These are phyloP conservation scores for Cyaniris semiargus DNA, from an alignment of 2,888 invertebrate species.

Conservation along the genomic window DNA sequence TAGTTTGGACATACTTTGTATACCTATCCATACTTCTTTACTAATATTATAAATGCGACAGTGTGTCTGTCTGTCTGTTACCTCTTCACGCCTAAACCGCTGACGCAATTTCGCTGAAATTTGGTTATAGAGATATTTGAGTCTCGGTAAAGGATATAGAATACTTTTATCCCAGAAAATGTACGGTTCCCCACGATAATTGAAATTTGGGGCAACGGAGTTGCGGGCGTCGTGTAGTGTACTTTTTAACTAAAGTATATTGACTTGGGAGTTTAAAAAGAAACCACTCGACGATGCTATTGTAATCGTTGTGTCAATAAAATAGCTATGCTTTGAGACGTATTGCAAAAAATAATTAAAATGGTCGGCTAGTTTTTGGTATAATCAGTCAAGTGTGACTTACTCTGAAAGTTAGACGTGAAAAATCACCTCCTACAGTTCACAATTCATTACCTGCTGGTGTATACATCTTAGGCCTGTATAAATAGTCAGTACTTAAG, in stretches of 20 bases:
- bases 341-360: neutral
- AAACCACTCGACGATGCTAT: neutral
- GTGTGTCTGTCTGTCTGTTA: no score
- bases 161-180: no score
- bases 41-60: no score
- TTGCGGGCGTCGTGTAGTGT: neutral
- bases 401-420: neutral
- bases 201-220: no score
- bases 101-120: no score
- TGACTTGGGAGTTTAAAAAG: neutral
- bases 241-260: neutral
- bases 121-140: no score
- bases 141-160: no score
- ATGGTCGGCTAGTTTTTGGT: neutral
- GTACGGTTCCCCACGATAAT: no score
- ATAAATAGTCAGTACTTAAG: no score
- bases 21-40: no score
- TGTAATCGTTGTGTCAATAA: neutral
- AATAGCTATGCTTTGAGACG: neutral
- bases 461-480: no score
- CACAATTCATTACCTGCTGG: neutral
- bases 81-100: no score
- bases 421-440: neutral
- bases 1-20: neutral
- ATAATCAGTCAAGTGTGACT: constrained; percentile 1